These are phyloP conservation scores for Falco biarmicus DNA, from an alignment of 2,797 vertebrate species.

Conservation along the genomic window DNA sequence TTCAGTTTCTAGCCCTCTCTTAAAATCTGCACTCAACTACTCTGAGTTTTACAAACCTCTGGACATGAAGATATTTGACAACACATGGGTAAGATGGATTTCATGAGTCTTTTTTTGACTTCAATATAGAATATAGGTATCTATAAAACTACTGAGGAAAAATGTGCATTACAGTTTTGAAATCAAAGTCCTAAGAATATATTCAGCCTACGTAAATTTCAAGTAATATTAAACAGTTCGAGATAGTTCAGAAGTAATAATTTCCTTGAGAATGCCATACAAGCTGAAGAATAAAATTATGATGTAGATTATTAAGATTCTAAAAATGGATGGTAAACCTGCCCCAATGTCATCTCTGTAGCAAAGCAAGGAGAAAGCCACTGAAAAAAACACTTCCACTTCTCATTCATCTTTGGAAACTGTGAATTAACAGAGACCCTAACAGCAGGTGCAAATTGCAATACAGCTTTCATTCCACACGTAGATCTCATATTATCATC, in stretches of 20 bases:
- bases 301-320: not conserved
- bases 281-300: not conserved
- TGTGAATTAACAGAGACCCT: constrained; percentile 44
- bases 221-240: not conserved
- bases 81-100: not conserved
- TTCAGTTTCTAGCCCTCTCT: not conserved
- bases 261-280: not conserved
- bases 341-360: not conserved
- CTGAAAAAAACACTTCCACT: not conserved
- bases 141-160: not conserved
- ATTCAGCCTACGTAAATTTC: not conserved
- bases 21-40: not conserved
- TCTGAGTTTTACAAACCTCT: not conserved
- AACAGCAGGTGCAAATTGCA: constrained; percentile 4
- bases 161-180: not conserved
- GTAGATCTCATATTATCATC: not conserved
- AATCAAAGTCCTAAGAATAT: not conserved
- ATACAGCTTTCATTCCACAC: not conserved
- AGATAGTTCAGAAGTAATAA: not conserved
- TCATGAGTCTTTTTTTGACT: not conserved
- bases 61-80: not conserved
- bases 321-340: not conserved
- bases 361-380: not conserved
- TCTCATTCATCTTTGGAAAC: constrained; percentile 53
- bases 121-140: not conserved